These are phyloP conservation scores for Orius insidiosus DNA, from an alignment of 1,140 invertebrate genomes.

Conservation along the genomic window DNA sequence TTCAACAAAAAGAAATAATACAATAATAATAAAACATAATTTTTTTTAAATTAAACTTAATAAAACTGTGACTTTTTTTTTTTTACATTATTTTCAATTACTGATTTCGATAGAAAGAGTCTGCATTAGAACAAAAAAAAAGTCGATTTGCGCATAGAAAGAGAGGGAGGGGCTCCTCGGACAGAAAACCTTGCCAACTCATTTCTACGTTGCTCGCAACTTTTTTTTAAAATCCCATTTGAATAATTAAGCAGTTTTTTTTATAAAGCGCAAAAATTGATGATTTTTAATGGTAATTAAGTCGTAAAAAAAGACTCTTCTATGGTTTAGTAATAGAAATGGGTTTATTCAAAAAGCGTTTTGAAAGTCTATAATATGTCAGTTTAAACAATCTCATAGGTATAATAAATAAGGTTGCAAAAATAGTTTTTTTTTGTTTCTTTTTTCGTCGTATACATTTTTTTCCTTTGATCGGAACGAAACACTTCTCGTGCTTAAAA, in stretches of 20 bases:
- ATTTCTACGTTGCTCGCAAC: conserved; percentile 2
- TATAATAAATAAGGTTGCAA: conserved; percentile 12
- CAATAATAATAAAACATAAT: no score
- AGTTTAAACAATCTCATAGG: neutral
- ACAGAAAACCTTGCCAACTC: neutral
- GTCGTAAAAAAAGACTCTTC: neutral
- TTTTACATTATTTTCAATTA: neutral
- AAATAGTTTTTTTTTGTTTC: conserved; percentile 8
- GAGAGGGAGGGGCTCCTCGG: neutral
- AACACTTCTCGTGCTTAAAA: conserved; percentile 9
- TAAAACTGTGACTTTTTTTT: neutral
- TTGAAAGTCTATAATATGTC: conserved; percentile 1
- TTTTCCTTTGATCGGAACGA: conserved; percentile 6
- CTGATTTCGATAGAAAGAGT: conserved; percentile 4
- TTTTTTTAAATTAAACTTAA: no score
- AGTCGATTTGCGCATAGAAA: no score
- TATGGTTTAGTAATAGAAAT: neutral
- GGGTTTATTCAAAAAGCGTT: neutral
- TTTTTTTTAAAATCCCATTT: neutral
- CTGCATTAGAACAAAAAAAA: neutral
- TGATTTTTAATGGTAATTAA: neutral
- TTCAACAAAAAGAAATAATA: conserved; percentile 4
- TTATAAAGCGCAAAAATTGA: conserved; percentile 6
- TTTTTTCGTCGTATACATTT: conserved; percentile 12
- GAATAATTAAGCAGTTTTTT: no score